Base-by-base conservation (phyloP, 2,797 vertebrate genomes). In the Dromococcyx pavoninus region DNA sequence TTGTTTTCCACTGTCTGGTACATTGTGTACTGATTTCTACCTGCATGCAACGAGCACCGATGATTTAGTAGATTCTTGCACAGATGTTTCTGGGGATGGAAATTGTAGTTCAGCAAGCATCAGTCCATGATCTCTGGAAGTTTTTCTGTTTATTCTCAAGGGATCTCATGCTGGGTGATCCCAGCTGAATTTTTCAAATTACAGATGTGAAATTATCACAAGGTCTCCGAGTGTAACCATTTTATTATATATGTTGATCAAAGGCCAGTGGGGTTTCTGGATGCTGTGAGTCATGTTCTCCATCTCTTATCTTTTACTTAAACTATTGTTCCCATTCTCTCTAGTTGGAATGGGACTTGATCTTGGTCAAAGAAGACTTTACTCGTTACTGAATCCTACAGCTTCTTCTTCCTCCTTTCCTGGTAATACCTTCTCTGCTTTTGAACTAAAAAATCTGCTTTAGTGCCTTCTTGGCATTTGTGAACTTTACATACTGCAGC, bases 1-100 rank as follows among this genome's bases (percentile, higher is more conserved):
- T 76, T 66, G 30, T 43, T 56, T 72, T 61, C 54, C 53, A 22
- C 54, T 32, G 1, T 51, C 33, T 66, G 24, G n/a, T 41, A 53
- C 0, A 0, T 48, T 1, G 0, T 16, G 7, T 51, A 22, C 22
- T 24, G 37, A 18, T 76, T 81, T 57, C 60, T 51, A 41, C 27
- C 58, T 56, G 16, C 30, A 12, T 57, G 48, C 32, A 67, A 18
- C 41, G 37, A 41, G 7, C 28, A 61, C 21, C 2, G 3, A 4
- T 22, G 18, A 56, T 61, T 71, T 33, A 33, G 21, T 11, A 43
- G 51, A n/a, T 14, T 30, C 39, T n/a, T 70, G 19, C 28, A 41
- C 27, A 71, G 41, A 22, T 14, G 21, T 76, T 76, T 61, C 35
- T 72, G 28, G 8, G 41, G 24, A 24, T 44, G 54, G 35, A 23